These are phyloP conservation scores for Nephrotoma appendiculata DNA, from an alignment of 2,888 invertebrate species.

Conservation along the genomic window DNA sequence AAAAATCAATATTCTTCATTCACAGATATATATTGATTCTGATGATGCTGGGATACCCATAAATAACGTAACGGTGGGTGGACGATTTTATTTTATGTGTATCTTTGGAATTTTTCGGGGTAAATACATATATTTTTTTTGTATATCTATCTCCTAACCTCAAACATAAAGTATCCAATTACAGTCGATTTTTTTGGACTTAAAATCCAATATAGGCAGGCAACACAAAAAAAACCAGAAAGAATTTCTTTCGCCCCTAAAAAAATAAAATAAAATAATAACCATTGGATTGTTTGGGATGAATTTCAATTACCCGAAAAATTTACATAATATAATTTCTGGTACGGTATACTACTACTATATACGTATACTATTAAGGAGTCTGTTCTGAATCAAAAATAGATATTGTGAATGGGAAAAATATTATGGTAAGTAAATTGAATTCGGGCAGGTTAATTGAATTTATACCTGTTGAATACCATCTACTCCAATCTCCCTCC, in stretches of 20 bases:
- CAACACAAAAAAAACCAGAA: background rate
- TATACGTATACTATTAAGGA: background rate
- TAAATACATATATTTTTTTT: background rate
- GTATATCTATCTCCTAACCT: background rate
- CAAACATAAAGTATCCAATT: background rate
- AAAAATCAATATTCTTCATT: background rate
- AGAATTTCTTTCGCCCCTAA: background rate
- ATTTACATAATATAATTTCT: background rate
- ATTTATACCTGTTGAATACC: background rate
- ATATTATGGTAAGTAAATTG: background rate
- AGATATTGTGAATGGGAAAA: background rate
- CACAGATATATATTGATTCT: background rate
- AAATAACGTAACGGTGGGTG: background rate
- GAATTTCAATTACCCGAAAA: background rate
- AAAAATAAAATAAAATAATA: background rate
- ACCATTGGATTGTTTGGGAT: background rate
- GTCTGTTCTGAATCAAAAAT: background rate
- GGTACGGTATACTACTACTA: background rate
- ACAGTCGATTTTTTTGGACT: background rate
- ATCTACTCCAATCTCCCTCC: background rate
- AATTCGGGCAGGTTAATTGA: background rate
- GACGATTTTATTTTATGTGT: background rate
- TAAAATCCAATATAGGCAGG: background rate
- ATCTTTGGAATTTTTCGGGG: background rate
- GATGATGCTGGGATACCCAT: background rate